phyloP scores from a whole-genome alignment of 1,140 invertebrate genomes.

The Pseudomyrmex sp. region DNA sequence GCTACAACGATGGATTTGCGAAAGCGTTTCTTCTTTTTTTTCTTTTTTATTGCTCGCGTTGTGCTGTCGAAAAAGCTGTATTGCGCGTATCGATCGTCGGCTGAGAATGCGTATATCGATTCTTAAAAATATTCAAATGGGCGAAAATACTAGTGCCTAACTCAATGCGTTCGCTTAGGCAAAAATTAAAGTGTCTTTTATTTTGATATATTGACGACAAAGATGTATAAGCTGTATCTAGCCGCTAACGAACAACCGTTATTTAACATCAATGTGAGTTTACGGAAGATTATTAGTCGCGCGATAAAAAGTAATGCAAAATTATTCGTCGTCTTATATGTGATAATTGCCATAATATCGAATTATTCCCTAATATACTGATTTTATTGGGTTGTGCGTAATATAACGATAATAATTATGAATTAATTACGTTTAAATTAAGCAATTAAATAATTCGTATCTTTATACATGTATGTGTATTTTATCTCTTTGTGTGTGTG shows the following conservation, averaged over 20 bases:
- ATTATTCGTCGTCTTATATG: background rate
- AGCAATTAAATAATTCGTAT: background rate
- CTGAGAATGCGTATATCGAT: too few relatives aligned
- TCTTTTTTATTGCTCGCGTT: background rate
- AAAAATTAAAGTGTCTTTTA: too few relatives aligned
- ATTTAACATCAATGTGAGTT: background rate
- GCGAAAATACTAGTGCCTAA: background rate
- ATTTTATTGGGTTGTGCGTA: background rate
- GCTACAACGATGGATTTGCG: constrained; percentile 22
- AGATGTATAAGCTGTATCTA: background rate
- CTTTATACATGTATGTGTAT: too few relatives aligned
- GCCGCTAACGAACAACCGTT: too few relatives aligned
- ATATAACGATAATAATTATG: background rate
- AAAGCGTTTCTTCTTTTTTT: background rate
- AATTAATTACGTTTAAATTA: background rate
- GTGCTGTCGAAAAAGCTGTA: background rate
- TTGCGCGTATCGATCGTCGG: too few relatives aligned
- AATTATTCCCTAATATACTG: background rate
- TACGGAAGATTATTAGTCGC: too few relatives aligned
- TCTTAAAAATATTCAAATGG: too few relatives aligned
- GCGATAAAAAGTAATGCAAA: too few relatives aligned
- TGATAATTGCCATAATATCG: background rate
- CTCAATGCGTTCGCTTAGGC: background rate
- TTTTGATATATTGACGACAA: background rate
- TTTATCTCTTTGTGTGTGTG: too few relatives aligned